Conservation (phyloP, 2,888 invertebrate species). For the Callinectes sapidus region DNA sequence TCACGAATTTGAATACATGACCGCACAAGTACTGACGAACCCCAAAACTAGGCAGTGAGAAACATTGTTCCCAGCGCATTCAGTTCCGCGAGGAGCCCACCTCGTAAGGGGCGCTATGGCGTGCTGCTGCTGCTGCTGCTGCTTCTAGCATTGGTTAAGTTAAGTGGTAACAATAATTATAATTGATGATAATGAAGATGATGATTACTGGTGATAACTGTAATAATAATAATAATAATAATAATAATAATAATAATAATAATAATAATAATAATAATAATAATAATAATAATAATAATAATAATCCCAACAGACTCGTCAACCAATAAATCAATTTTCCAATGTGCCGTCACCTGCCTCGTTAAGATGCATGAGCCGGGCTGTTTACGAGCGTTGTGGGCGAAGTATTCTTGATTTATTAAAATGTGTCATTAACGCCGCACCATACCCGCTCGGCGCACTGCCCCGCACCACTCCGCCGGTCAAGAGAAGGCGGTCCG, state of each 20-base stretch:
- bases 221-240: background rate
- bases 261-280: constrained; percentile 6
- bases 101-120: background rate
- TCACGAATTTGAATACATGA: background rate
- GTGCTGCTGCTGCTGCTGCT: background rate
- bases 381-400: constrained; percentile 25
- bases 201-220: background rate
- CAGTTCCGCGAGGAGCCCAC: background rate
- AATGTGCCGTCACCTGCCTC: constrained; percentile 5
- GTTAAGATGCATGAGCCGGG: constrained; percentile 26
- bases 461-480: background rate
- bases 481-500: background rate
- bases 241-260: background rate
- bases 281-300: constrained; percentile 2
- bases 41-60: background rate
- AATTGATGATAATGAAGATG: background rate
- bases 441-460: background rate
- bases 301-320: background rate
- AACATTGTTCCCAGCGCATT: background rate
- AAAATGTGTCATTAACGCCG: constrained; percentile 35
- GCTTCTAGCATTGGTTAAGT: background rate
- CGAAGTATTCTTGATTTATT: constrained; percentile 30
- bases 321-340: background rate
- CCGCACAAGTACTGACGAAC: background rate
- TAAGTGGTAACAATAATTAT: background rate